Evolutionary conservation across 2,113 vertebrate species (phyloP).

Genomic region (Myrmecophaga tridactyla): DNA sequence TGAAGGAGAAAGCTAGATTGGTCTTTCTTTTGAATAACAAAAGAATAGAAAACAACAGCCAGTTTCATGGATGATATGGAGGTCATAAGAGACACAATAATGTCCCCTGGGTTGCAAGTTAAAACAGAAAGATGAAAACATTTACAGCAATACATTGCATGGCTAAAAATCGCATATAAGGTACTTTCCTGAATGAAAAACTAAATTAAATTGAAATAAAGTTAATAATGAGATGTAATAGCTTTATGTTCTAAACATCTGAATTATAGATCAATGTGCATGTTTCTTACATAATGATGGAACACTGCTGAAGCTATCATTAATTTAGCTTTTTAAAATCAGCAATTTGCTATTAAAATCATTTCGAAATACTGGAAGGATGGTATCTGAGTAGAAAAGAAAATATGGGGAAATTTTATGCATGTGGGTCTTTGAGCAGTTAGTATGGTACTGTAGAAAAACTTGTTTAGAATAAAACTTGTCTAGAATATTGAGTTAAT

Average conservation of each 20-base stretch:
- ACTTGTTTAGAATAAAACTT: neutral
- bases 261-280: conserved; percentile 57
- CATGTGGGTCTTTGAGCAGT: conserved; percentile 29
- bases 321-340: conserved; percentile 57
- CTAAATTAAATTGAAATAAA: conserved; percentile 69
- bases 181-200: conserved; percentile 68
- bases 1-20: neutral
- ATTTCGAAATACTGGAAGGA: conserved; percentile 53
- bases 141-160: conserved; percentile 74
- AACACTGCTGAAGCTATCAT: neutral
- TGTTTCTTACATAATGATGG: conserved; percentile 60
- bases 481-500: conserved; percentile 34
- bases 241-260: conserved; percentile 63
- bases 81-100: conserved; percentile 56
- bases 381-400: conserved; percentile 24
- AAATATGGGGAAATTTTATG: conserved; percentile 45
- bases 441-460: neutral
- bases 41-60: conserved; percentile 54
- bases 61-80: conserved; percentile 34
- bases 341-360: conserved; percentile 48
- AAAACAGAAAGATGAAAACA: conserved; percentile 76
- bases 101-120: conserved; percentile 70
- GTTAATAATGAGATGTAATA: conserved; percentile 54
- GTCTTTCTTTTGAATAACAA: conserved; percentile 49
- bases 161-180: conserved; percentile 76